Evolutionary conservation across 1,140 invertebrate genomes (phyloP), one percentile per base, ranked within the genome.

Genomic region (Ips typographus): DNA sequence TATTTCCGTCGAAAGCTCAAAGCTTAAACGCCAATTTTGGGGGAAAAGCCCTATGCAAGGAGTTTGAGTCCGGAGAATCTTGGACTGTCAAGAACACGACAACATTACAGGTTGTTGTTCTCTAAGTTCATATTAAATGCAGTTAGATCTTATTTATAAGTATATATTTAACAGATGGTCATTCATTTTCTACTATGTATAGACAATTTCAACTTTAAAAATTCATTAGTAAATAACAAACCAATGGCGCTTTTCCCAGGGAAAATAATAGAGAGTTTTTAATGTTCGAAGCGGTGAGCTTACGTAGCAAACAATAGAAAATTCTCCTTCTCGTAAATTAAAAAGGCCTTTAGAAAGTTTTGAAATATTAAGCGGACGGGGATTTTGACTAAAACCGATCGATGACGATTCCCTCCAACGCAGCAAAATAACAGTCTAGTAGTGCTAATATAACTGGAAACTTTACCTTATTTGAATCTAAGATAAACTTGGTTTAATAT

Each of bases 11-110:
- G 56, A 41, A 61, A 55, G 65, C 53, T 47, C n/a, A 66, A 66
- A 66, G 64, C 64, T 66, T 47, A 66, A 66, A 66, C 52, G 55
- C 53, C 64, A 66, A 58, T 66, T 66, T 66, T n/a, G 40, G 53
- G 62, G 36, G 22, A 22, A 62, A 56, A 56, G 39, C 61, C 44
- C 44, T 22, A 8, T 49, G 44, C 6, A 49, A 49, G 44, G 22
- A 49, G 22, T 57, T 57, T 37, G 38, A 57, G 41, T 40, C 57
- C 44, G 40, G 44, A 59, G 44, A 36, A 59, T 59, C 44, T 59
- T 59, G 44, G 44, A 59, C 40, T 59, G 44, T 41, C 3, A 7
- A 8, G 39, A 40, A 4, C 22, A 22, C 22, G 22, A 22, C 22
- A 22, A 22, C 22, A 22, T 22, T 22, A 22, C 22, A 22, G 22